Conservation (phyloP, 1,140 invertebrate species). For the Rhizoglyphus robini region DNA sequence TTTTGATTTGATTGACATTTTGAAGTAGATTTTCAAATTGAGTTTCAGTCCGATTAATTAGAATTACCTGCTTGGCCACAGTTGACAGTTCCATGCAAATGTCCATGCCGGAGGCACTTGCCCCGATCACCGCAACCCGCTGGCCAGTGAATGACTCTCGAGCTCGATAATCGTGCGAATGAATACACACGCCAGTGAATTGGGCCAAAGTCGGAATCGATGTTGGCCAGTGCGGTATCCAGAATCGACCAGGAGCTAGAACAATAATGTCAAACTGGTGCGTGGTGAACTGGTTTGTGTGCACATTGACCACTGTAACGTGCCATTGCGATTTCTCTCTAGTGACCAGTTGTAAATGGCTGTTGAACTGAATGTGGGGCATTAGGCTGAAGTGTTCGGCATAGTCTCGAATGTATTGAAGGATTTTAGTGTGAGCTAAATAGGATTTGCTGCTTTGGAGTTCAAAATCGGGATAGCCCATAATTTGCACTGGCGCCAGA, state of each 20-base stretch:
- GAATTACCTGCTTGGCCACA: conserved; percentile 39
- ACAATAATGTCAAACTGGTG: conserved; percentile 27
- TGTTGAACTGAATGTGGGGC: conserved; percentile 41
- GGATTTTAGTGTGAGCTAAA: conserved; percentile 58
- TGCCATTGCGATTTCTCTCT: conserved; percentile 41
- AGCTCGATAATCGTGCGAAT: conserved; percentile 71
- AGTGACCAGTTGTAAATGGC: neutral
- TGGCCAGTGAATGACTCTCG: conserved; percentile 49
- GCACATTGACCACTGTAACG: conserved; percentile 46
- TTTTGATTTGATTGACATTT: conserved; percentile 22
- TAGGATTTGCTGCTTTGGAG: conserved; percentile 50
- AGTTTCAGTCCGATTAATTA: neutral
- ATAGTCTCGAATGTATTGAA: conserved; percentile 63
- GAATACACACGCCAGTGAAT: conserved; percentile 54
- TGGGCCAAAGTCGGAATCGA: conserved; percentile 46
- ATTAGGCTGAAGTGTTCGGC: conserved; percentile 53
- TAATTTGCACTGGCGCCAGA: conserved; percentile 77
- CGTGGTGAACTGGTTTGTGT: conserved; percentile 31
- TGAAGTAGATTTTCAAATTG: conserved; percentile 9
- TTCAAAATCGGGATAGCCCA: conserved; percentile 71
- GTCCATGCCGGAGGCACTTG: conserved; percentile 67
- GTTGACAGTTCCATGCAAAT: conserved; percentile 59
- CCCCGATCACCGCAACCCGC: conserved; percentile 61
- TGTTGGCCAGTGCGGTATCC: conserved; percentile 44
- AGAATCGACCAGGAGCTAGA: conserved; percentile 36